Base-by-base conservation (phyloP, 2,888 invertebrate species). In the Gastrophysa polygoni region DNA sequence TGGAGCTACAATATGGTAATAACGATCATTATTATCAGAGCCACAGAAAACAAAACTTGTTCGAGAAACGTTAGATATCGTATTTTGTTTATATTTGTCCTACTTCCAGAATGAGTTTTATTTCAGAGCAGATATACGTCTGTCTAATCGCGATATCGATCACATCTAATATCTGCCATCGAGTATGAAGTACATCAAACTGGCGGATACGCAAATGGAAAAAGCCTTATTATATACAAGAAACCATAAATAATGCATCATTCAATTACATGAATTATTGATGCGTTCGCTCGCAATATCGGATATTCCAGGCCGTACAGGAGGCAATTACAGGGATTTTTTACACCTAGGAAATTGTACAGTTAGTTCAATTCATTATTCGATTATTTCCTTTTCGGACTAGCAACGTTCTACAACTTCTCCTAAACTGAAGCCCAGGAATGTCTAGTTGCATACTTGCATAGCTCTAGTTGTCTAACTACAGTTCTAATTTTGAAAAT, bases 241-340 rank as follows among this genome's bases (percentile, higher is more conserved):
- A 44, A 58, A 58, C 51, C 11, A 58, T 58, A 51, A 58, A 58
- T 51, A 49, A 57, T 57, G 29, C 49, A 57, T 57, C 28, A 48
- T 44, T 51, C 29, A 38, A 51, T 50, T 43, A 38, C 24, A 58
- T 58, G 58, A 58, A 58, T 58, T 58, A 51, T 58, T 44, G 51
- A 58, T 58, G 51, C 47, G 49, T 54, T 54, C 54, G 17, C 54
- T 32, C 11, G 54, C 54, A 54, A 54, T 43, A 43, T 54, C 38
- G 43, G 44, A 54, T 38, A 38, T 38, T 38, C 14, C 24, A 24
- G 51, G 28, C 32, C 29, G 34, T 51, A 51, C 51, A 17, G 11
- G 44, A 38, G 54, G 54, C 54, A 54, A 54, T 54, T 54, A 54
- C 8, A 17, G 43, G 54, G 28, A 21, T 43, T 57, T 57, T 57